phyloP scores from a whole-genome alignment of 1,140 invertebrate genomes.

The Rhizoglyphus robini region DNA sequence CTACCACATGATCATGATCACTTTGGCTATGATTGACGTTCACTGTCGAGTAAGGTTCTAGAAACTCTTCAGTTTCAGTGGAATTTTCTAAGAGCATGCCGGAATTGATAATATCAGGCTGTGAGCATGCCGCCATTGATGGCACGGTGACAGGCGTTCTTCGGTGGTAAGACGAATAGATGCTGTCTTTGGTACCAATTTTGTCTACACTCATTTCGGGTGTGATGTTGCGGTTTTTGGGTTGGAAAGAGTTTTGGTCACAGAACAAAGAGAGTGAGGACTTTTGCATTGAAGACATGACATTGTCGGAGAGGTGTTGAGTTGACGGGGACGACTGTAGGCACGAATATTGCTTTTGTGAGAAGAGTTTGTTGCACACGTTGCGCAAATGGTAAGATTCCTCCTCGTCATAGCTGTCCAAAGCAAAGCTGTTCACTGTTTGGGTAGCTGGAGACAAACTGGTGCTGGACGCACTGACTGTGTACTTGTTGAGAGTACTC shows the following conservation, averaged over 20 bases:
- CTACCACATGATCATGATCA: slow-evolving; percentile 10
- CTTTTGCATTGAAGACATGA: background rate
- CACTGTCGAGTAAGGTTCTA: background rate
- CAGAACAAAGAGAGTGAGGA: background rate
- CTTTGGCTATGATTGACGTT: background rate
- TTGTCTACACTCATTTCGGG: slow-evolving; percentile 1
- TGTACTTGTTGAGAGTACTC: slow-evolving; percentile 13
- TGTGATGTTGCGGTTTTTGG: background rate
- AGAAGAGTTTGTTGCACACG: slow-evolving; percentile 19
- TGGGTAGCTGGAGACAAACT: slow-evolving; percentile 8
- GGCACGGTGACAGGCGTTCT: too few relatives aligned
- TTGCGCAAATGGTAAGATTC: slow-evolving; percentile 15
- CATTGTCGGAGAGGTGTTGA: too few relatives aligned
- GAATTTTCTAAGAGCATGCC: too few relatives aligned
- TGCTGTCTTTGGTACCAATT: background rate
- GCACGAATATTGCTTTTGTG: slow-evolving; percentile 6
- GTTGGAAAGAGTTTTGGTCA: background rate
- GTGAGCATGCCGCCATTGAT: too few relatives aligned
- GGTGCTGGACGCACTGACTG: background rate
- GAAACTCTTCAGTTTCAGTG: too few relatives aligned
- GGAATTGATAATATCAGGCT: too few relatives aligned
- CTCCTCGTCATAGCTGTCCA: background rate
- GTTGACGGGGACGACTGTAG: background rate
- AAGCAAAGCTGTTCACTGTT: too few relatives aligned
- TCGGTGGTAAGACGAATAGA: background rate